Conservation (phyloP, 1,140 invertebrate genomes). For the Dinothrombium tinctorium region DNA sequence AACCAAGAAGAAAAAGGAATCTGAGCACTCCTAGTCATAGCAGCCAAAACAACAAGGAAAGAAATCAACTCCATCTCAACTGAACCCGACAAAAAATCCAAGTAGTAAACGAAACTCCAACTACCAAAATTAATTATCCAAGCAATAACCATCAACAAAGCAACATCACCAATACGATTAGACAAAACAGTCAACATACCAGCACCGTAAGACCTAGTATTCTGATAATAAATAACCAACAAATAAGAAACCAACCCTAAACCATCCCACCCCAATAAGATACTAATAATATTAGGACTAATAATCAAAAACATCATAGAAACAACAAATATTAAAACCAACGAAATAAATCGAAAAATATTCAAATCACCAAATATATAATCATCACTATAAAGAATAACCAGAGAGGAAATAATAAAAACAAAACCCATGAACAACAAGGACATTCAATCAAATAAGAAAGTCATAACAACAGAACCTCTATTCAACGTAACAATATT, state of each 20-base stretch:
- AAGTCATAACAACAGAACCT: too few species aligned
- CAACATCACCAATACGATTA: slow-evolving; percentile 30
- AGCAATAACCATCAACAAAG: too few species aligned
- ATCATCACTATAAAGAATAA: too few species aligned
- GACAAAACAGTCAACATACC: slow-evolving; percentile 34
- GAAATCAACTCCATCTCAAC: too few species aligned
- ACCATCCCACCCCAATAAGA: slow-evolving; percentile 41
- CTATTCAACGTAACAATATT: too few species aligned
- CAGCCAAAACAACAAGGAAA: slow-evolving; percentile 25
- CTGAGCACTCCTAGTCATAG: slow-evolving; percentile 44
- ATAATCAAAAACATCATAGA: slow-evolving; percentile 42
- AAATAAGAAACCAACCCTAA: slow-evolving; percentile 37
- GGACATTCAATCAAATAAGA: too few species aligned
- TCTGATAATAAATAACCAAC: slow-evolving; percentile 39
- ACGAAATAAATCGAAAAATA: too few species aligned
- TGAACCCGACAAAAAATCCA: too few species aligned
- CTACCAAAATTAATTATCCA: too few species aligned
- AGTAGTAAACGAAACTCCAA: slow-evolving; percentile 24
- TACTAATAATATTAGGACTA: slow-evolving; percentile 35
- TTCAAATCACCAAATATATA: too few species aligned
- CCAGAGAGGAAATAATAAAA: too few species aligned
- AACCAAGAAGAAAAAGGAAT: slow-evolving; percentile 43
- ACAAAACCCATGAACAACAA: too few species aligned
- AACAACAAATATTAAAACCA: slow-evolving; percentile 35
- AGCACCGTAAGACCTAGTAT: slow-evolving; percentile 30